phyloP scores from a whole-genome alignment of 1,140 invertebrate species.

The Dermatophagoides farinae region DNA sequence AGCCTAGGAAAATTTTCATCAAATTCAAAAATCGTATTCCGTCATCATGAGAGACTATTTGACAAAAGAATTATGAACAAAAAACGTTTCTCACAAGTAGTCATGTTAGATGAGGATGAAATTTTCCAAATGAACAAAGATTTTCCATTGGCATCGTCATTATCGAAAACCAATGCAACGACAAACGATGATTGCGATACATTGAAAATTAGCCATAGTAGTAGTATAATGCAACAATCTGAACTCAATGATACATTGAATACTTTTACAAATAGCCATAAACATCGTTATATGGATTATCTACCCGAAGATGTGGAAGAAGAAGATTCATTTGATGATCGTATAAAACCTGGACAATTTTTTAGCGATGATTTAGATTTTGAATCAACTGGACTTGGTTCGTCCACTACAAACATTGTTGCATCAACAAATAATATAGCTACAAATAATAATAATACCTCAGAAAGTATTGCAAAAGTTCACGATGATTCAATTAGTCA shows the following conservation, averaged over 20 bases:
- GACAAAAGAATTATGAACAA: not conserved
- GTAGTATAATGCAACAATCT: not conserved
- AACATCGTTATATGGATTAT: constrained; percentile 5
- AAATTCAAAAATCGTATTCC: not conserved
- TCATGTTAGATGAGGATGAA: constrained; percentile 5
- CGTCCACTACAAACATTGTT: too few species aligned
- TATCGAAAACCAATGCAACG: not conserved
- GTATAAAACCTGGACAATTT: too few species aligned
- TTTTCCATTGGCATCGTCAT: not conserved
- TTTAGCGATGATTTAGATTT: too few species aligned
- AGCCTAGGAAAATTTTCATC: not conserved
- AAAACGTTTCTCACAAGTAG: constrained; percentile 6
- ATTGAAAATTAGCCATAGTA: not conserved
- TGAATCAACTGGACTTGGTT: too few species aligned
- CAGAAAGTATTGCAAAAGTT: not conserved
- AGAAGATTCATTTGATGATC: not conserved
- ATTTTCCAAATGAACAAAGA: not conserved
- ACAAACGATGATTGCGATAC: not conserved
- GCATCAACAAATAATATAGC: too few species aligned
- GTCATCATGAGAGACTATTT: not conserved
- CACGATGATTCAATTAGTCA: not conserved
- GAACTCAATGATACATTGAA: not conserved
- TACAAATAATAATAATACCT: too few species aligned
- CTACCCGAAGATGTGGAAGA: not conserved
- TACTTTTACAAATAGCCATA: not conserved